Evolutionary conservation across 2,797 vertebrate genomes (phyloP), one percentile per base, ranked within the genome.

Genomic region (Delichon dasypus): DNA sequence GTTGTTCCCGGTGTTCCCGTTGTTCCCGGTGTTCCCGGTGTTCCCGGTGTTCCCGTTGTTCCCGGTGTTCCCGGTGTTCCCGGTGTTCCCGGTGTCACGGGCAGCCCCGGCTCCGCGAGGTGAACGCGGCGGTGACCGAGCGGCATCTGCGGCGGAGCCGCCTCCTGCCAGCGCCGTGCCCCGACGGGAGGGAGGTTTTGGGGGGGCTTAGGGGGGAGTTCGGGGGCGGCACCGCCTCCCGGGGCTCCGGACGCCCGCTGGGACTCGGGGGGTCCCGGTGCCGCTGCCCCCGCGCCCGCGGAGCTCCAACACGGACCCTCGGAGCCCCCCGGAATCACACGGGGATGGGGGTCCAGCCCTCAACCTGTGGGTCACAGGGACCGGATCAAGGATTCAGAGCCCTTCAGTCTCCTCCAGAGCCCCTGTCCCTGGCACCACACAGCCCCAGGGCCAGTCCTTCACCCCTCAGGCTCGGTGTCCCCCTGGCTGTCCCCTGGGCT

Each of bases 91-190:
- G 64, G 40, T 15, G 42, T 7, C 7, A 17, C 27, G 22, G 36
- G 79, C 50, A 85, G 85, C 57, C 22, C 65, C 40, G 30, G 58
- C 71, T 70, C 80, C 65, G 32, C 44, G 70, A 73, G 42, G 38
- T 36, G 90, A 88, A 22, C 68, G 45, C 68, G 47, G 65, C 38
- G 11, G n/a, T 19, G 87, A 76, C 2, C 38, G 47, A 83, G 65
- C 54, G 51, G 57, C 58, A 32, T 78, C 78, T 89, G 90, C 85
- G 26, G 57, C 34, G 32, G 55, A 72, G 73, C 81, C 90, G 70
- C 82, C 85, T 71, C 85, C 88, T 81, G 65, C 55, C 81, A 44
- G 76, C 77, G 77, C 68, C 55, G 81, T 26, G 77, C 55, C 85
- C 77, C 92, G 84, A 76, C 64, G 36, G 87, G 57, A 42, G 82